Percentiles rank a stretch among this genome's conserved stretches.
These are phyloP conservation scores for Meandrusa payeni DNA, from an alignment of 2,888 invertebrate genomes.

Conservation along the genomic window DNA sequence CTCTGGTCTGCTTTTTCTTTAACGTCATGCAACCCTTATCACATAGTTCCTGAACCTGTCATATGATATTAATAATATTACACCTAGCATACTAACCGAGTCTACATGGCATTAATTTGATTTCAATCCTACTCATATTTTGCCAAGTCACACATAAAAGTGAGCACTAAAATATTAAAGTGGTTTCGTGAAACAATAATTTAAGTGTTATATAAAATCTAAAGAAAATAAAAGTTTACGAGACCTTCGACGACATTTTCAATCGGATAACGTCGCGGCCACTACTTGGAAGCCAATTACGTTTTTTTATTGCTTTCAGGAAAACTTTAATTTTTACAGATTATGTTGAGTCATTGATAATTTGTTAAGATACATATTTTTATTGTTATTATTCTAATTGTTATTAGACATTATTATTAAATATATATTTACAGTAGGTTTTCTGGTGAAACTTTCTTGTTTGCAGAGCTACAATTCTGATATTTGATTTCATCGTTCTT, in stretches of 20 bases:
- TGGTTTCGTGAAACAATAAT: slow-evolving; percentile 1
- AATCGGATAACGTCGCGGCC: slow-evolving; percentile 8
- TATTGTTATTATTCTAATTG: background rate
- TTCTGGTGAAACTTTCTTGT: too few species aligned
- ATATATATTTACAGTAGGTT: background rate
- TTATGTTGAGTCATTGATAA: background rate
- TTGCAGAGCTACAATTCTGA: too few species aligned
- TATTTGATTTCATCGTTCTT: too few species aligned
- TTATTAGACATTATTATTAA: background rate
- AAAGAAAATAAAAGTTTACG: slow-evolving; percentile 5
- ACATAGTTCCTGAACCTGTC: too few species aligned
- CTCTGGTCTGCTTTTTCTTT: too few species aligned
- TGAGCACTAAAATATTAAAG: too few species aligned
- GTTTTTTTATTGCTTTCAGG: slow-evolving; percentile 7
- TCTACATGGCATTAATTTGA: too few species aligned
- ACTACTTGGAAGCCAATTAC: slow-evolving; percentile 7
- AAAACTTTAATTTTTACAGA: background rate
- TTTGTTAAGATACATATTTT: background rate
- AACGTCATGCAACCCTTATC: too few species aligned
- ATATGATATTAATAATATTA: too few species aligned
- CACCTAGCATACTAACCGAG: too few species aligned
- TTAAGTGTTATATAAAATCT: background rate
- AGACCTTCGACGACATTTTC: slow-evolving; percentile 6
- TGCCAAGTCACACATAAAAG: too few species aligned
- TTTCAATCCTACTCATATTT: too few species aligned